These are phyloP conservation scores for Tenthredo distinguenda DNA, from an alignment of 2,888 invertebrate genomes.

Conservation along the genomic window DNA sequence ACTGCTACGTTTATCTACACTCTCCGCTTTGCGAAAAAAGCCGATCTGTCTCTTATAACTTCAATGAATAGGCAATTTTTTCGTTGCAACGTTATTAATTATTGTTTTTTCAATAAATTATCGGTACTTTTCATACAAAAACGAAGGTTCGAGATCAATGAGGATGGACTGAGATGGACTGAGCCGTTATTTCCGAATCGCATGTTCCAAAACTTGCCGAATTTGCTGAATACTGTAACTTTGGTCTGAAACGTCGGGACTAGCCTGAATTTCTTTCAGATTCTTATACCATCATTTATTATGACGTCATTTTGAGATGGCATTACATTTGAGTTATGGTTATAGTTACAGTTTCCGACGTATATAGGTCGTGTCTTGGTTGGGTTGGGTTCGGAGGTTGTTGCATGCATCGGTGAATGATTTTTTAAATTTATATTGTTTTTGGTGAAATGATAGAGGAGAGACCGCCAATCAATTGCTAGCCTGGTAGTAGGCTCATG, in stretches of 20 bases:
- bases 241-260: too few relatives aligned
- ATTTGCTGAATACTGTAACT: too few relatives aligned
- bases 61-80: neutral
- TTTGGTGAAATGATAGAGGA: slow-evolving; percentile 8
- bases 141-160: neutral
- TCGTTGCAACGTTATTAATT: neutral
- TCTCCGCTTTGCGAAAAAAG: neutral
- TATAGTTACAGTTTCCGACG: neutral
- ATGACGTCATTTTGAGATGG: neutral
- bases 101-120: too few relatives aligned
- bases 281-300: neutral
- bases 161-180: neutral
- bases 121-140: too few relatives aligned
- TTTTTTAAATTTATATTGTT: neutral
- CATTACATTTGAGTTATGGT: neutral
- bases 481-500: neutral
- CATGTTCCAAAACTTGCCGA: too few relatives aligned
- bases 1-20: neutral
- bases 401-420: neutral
- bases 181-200: neutral
- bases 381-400: neutral
- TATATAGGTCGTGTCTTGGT: neutral
- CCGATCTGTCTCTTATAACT: neutral
- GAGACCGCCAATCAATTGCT: slow-evolving; percentile 2
- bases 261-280: too few relatives aligned